Evolutionary conservation across 2,888 invertebrate species (phyloP).

Genomic region (Chrysolina oricalcia): DNA sequence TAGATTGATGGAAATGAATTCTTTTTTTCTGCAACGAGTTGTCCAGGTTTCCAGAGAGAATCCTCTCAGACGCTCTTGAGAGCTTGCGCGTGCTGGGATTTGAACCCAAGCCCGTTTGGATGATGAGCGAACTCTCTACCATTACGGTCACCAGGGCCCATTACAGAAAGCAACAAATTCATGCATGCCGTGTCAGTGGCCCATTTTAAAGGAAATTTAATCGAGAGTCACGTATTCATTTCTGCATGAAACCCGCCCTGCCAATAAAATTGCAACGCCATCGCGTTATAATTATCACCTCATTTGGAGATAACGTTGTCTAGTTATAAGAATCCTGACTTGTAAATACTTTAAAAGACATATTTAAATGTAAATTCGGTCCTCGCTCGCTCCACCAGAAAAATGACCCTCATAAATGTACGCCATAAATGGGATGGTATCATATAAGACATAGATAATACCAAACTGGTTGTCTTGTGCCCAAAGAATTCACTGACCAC

Average conservation of each 20-base stretch:
- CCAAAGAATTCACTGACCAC: conserved; percentile 32
- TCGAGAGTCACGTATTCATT: neutral
- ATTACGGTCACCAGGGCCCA: too few relatives aligned
- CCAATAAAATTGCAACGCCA: conserved; percentile 41
- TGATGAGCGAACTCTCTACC: too few relatives aligned
- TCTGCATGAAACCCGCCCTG: conserved; percentile 33
- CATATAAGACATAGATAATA: conserved; percentile 62
- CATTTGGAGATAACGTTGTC: conserved; percentile 58
- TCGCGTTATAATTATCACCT: conserved; percentile 60
- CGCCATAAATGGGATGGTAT: conserved; percentile 65
- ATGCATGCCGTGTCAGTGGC: conserved; percentile 4
- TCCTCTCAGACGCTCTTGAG: too few relatives aligned
- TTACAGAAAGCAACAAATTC: neutral
- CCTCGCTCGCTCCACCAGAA: conserved; percentile 43
- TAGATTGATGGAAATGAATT: too few relatives aligned
- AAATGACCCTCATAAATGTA: conserved; percentile 63
- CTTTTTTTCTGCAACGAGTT: too few relatives aligned
- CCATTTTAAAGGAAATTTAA: neutral
- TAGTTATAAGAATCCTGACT: conserved; percentile 57
- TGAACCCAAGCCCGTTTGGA: too few relatives aligned
- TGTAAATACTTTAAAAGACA: conserved; percentile 60
- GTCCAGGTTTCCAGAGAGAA: too few relatives aligned
- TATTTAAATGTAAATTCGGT: conserved; percentile 59
- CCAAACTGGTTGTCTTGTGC: conserved; percentile 59
- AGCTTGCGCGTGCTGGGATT: too few relatives aligned